Evolutionary conservation across 2,113 vertebrate species (phyloP), one percentile per base, ranked within the genome.

Genomic region (Menura novaehollandiae): DNA sequence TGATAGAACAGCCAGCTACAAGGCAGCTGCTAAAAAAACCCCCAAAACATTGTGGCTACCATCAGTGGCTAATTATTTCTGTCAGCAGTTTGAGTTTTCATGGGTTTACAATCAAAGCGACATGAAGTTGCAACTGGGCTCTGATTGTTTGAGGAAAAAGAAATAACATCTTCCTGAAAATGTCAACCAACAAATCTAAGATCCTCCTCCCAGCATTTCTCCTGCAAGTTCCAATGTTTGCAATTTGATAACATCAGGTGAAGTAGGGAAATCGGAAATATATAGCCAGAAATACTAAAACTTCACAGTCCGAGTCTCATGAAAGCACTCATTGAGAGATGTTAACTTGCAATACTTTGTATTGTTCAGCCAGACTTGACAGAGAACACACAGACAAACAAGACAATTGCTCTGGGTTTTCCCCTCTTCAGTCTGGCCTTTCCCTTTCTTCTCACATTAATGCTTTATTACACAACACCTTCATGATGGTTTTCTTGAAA

Each of bases 251-350:
- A 35, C 11, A 46, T 33, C 21, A 71, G 35, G 14, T 8, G 13
- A 66, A 79, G 69, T 5, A 27, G 13, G 3, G 30, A 37, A 76
- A 32, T 35, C 21, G 20, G 17, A 88, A 53, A 8, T 3, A 47
- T 9, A 7, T 16, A 53, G n/a, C 10, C 37, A 62, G 15, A 84
- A 66, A 67, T 26, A 67, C 3, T 27, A 15, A 71, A 80, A 35
- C 1, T 2, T 21, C 18, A 30, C 23, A 43, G 9, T 10, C 15
- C 0, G 0, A 75, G 13, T 47, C 17, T 43, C 32, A 51, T 4
- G 4, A 23, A 81, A 74, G 28, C 33, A 39, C 22, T 62, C 16
- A 10, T 18, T 64, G 56, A 60, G 30, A 58, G 6, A 32, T 3
- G 6, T 21, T 43, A 51, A 18, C 3, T 21, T 60, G 7, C 5